A percentile compares a stretch with the other conserved stretches of the same genome.
Conservation (phyloP, 2,797 vertebrate genomes). For the Spinus olivaceus region DNA sequence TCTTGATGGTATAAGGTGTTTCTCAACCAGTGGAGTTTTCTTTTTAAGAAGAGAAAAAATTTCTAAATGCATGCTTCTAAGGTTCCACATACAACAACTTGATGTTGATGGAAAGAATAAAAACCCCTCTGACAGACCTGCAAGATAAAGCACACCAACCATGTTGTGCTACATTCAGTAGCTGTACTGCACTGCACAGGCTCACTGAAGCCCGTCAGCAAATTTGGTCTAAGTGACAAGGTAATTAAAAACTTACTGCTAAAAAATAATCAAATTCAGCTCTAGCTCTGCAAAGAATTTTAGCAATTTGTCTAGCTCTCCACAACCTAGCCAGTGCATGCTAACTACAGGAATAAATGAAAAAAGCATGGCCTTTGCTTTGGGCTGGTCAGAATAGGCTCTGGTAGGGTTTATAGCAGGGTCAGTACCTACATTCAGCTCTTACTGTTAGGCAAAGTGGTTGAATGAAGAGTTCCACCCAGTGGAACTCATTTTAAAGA, state of each 20-base stretch:
- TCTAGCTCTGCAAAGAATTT: not conserved
- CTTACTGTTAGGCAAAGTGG: not conserved
- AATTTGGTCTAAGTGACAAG: not conserved
- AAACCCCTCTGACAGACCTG: not conserved
- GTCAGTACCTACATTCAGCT: not conserved
- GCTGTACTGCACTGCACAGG: not conserved
- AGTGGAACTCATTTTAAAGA: too few relatives aligned
- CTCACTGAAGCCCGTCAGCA: not conserved
- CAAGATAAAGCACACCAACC: not conserved
- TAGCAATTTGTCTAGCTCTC: not conserved
- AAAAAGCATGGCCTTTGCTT: not conserved
- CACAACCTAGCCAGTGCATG: not conserved
- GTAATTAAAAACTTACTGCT: not conserved
- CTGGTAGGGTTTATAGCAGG: not conserved
- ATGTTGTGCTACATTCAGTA: not conserved
- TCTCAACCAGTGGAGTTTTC: not conserved
- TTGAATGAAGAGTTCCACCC: not conserved
- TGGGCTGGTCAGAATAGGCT: not conserved
- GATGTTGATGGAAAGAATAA: not conserved
- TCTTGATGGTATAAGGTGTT: not conserved
- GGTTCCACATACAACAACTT: not conserved
- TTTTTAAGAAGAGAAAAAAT: not conserved
- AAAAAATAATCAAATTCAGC: not conserved
- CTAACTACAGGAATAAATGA: not conserved
- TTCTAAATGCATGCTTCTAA: not conserved